phyloP scores from a whole-genome alignment of 2,113 vertebrate genomes.

The Phainopepla nitens region DNA sequence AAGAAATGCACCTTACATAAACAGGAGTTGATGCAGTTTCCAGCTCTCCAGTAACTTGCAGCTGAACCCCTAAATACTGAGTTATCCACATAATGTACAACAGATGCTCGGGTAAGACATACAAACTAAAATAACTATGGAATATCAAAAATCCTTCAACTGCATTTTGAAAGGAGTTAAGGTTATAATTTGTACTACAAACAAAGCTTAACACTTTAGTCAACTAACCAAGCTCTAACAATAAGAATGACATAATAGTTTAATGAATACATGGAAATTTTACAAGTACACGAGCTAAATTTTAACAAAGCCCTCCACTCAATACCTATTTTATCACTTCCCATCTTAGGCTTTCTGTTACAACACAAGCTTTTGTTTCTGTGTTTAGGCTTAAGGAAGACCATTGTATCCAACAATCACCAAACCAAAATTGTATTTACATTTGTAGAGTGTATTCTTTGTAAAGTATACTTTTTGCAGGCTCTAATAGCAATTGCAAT shows the following conservation, averaged over 20 bases:
- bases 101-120: not conserved
- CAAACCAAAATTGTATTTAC: constrained; percentile 74
- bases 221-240: constrained; percentile 75
- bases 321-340: constrained; percentile 93
- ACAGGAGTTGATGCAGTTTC: not conserved
- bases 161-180: constrained; percentile 22
- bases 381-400: constrained; percentile 78
- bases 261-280: constrained; percentile 95
- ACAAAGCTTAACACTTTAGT: constrained; percentile 68
- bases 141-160: constrained; percentile 34
- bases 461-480: constrained; percentile 56
- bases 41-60: not conserved
- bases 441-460: constrained; percentile 72
- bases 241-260: constrained; percentile 90
- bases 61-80: not conserved
- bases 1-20: not conserved
- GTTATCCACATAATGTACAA: not conserved
- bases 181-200: constrained; percentile 29
- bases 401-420: constrained; percentile 76
- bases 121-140: not conserved
- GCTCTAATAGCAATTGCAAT: constrained; percentile 48
- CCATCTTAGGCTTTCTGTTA: constrained; percentile 81
- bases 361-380: constrained; percentile 85
- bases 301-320: constrained; percentile 80
- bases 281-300: constrained; percentile 82